Conservation (phyloP, 2,797 vertebrate species). For the Cyclura pinguis region DNA sequence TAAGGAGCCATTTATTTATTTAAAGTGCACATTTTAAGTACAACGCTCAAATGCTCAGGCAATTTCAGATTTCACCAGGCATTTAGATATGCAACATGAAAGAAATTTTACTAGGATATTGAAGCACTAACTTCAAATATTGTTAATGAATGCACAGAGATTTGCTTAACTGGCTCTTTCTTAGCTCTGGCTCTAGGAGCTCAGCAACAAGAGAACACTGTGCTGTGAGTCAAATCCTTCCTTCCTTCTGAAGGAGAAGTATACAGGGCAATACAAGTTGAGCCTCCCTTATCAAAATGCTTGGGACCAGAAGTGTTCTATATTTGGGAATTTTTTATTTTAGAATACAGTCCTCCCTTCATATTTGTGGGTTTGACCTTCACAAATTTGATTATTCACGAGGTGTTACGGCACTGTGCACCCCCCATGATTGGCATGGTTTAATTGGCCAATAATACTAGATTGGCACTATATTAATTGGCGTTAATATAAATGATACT, state of each 20-base stretch:
- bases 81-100: conserved; percentile 8
- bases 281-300: too few relatives aligned
- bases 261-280: too few relatives aligned
- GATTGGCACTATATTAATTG: too few relatives aligned
- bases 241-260: neutral
- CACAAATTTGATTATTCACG: too few relatives aligned
- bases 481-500: too few relatives aligned
- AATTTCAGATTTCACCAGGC: conserved; percentile 6
- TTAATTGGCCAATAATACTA: too few relatives aligned
- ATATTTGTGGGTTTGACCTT: too few relatives aligned
- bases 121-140: conserved; percentile 1
- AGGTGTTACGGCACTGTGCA: too few relatives aligned
- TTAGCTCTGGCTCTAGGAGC: neutral
- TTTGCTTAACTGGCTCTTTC: conserved; percentile 10
- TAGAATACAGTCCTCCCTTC: too few relatives aligned
- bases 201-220: neutral
- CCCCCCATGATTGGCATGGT: too few relatives aligned
- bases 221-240: neutral
- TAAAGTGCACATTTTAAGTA: conserved; percentile 28
- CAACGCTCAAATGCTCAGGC: neutral
- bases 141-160: conserved; percentile 9
- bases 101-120: conserved; percentile 8
- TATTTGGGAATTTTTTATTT: too few relatives aligned
- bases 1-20: conserved; percentile 24
- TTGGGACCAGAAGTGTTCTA: too few relatives aligned